Percentiles rank a stretch among this genome's conserved stretches.
Conservation (phyloP, 2,797 vertebrate genomes). For the Cygnus olor region DNA sequence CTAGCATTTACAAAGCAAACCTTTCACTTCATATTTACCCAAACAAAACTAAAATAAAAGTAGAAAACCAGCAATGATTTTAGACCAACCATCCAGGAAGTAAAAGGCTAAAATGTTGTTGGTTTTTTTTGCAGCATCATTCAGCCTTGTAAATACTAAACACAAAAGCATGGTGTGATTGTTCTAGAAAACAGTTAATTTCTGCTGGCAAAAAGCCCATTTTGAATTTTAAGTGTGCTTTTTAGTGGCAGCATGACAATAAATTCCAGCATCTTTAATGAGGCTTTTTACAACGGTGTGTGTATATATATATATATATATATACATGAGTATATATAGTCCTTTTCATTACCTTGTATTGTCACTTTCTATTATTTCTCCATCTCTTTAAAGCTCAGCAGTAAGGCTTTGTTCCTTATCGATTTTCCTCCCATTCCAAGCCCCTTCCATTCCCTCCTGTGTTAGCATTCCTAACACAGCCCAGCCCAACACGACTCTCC, state of each 20-base stretch:
- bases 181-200: slow-evolving; percentile 25
- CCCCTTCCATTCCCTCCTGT: background rate
- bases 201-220: background rate
- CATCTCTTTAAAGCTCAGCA: background rate
- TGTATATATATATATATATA: background rate
- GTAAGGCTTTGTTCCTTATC: background rate
- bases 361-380: background rate
- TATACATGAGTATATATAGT: background rate
- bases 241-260: slow-evolving; percentile 7
- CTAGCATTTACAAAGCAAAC: background rate
- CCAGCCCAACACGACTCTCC: background rate
- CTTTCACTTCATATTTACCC: background rate
- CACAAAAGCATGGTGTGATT: slow-evolving; percentile 1
- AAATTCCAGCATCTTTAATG: slow-evolving; percentile 7
- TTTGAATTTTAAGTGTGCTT: slow-evolving; percentile 39
- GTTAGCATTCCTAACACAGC: background rate
- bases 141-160: slow-evolving; percentile 26
- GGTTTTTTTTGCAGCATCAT: background rate
- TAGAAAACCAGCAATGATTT: background rate
- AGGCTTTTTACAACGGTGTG: background rate
- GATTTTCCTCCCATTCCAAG: background rate
- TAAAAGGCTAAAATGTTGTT: background rate
- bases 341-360: background rate
- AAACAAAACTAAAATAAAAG: background rate
- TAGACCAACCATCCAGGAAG: background rate